Evolutionary conservation across 2,113 vertebrate genomes (phyloP).

Genomic region (Sisor rabdophorus): DNA sequence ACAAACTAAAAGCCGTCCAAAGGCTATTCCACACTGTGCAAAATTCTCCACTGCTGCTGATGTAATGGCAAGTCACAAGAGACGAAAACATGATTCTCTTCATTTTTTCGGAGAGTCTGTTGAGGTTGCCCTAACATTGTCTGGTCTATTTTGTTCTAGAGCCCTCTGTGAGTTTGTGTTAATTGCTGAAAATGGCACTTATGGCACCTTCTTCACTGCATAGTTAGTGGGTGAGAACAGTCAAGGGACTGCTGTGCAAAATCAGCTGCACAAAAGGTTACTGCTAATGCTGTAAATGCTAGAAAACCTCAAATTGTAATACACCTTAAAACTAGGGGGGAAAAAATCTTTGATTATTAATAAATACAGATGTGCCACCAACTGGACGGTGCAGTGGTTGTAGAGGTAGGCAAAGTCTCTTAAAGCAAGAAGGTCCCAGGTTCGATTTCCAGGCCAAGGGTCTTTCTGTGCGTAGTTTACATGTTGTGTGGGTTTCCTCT

Average conservation of each 20-base stretch:
- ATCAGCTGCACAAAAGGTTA: constrained; percentile 34
- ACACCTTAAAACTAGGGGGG: too few species aligned
- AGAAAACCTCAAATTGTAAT: constrained; percentile 16
- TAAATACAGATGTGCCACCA: too few species aligned
- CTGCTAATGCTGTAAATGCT: constrained; percentile 49
- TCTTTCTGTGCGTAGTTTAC: too few species aligned
- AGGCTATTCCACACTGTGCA: background rate
- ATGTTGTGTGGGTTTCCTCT: too few species aligned
- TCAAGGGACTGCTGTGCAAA: constrained; percentile 26
- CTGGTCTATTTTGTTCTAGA: constrained; percentile 30
- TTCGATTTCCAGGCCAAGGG: too few species aligned
- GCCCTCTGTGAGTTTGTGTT: constrained; percentile 40
- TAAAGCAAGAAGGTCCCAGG: too few species aligned
- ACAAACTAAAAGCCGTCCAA: background rate
- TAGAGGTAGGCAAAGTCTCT: too few species aligned
- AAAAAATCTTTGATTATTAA: too few species aligned
- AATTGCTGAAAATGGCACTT: constrained; percentile 56
- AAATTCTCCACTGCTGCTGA: constrained; percentile 5
- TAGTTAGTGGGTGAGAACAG: constrained; percentile 35
- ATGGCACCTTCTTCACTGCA: constrained; percentile 48
- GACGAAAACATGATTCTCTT: constrained; percentile 19
- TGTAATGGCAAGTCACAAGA: constrained; percentile 21
- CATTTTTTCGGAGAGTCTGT: constrained; percentile 19
- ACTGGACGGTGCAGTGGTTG: too few species aligned
- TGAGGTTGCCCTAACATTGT: constrained; percentile 22